Conservation (phyloP, 2,888 invertebrate species). For the Thecocarcelia acutangulata region DNA sequence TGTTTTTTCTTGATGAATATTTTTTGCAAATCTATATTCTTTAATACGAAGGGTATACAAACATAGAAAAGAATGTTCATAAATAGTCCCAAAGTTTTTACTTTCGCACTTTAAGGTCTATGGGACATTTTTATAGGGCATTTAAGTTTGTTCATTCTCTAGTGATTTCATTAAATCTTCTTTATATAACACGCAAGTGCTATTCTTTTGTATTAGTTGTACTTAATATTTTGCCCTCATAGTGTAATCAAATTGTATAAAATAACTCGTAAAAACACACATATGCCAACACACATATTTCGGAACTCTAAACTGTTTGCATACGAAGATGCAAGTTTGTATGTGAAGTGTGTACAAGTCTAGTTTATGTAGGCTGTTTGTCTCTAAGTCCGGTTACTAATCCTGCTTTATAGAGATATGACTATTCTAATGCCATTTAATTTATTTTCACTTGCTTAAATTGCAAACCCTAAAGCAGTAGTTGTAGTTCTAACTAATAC, state of each 20-base stretch:
- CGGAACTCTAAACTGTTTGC: slow-evolving; percentile 1
- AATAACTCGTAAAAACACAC: slow-evolving; percentile 2
- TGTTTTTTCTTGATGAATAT: no score
- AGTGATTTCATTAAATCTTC: no score
- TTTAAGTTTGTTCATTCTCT: no score
- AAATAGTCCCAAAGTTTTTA: no score
- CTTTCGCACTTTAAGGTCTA: no score
- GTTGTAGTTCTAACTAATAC: slow-evolving; percentile 32
- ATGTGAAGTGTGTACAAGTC: slow-evolving; percentile 5
- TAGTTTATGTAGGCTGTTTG: slow-evolving; percentile 25
- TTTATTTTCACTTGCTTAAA: slow-evolving; percentile 68
- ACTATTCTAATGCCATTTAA: slow-evolving; percentile 68
- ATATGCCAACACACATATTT: neutral
- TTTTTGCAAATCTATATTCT: no score
- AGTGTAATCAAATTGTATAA: slow-evolving; percentile 6
- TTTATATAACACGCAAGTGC: no score
- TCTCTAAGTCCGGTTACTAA: slow-evolving; percentile 51
- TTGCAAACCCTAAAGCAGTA: slow-evolving; percentile 60
- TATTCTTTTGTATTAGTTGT: no score
- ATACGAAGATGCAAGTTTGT: neutral
- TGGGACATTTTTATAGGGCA: no score
- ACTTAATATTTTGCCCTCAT: neutral
- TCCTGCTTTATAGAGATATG: slow-evolving; percentile 59
- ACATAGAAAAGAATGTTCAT: no score
- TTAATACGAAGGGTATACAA: no score